Evolutionary conservation across 2,888 invertebrate species (phyloP).

Genomic region (Drosophila pseudotakahashii): DNA sequence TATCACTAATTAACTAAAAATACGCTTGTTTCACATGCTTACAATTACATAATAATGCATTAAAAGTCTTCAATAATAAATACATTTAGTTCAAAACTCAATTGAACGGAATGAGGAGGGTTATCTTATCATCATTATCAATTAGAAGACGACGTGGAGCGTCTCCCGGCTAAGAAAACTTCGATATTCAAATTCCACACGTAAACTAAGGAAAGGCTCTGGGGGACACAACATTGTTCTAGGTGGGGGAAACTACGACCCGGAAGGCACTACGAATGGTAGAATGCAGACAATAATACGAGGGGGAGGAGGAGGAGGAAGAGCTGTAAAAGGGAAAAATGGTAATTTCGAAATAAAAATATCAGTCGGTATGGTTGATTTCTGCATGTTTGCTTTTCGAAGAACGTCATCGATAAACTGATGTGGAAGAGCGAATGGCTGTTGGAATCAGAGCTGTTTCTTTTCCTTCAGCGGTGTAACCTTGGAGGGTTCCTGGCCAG

Average conservation of each 20-base stretch:
- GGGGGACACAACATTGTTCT: conserved; percentile 2
- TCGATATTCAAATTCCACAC: conserved; percentile 11
- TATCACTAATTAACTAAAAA: conserved; percentile 73
- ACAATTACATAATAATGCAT: conserved; percentile 67
- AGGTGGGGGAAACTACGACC: conserved; percentile 26
- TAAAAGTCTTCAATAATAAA: conserved; percentile 52
- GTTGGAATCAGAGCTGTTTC: conserved; percentile 60
- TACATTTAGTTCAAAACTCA: conserved; percentile 56
- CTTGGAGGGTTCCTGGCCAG: conserved; percentile 1
- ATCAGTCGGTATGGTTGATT: conserved; percentile 68
- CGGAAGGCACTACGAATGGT: conserved; percentile 67
- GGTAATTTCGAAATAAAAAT: conserved; percentile 65
- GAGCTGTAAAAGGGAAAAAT: conserved; percentile 21
- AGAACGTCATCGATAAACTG: conserved; percentile 21
- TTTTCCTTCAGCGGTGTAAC: conserved; percentile 43
- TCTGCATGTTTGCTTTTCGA: conserved; percentile 37
- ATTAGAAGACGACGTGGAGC: conserved; percentile 14
- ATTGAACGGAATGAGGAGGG: conserved; percentile 65
- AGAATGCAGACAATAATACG: conserved; percentile 29
- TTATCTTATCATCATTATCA: conserved; percentile 27
- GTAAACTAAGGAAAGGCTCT: conserved; percentile 7
- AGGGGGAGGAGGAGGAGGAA: conserved; percentile 16
- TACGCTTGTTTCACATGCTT: conserved; percentile 60
- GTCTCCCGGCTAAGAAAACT: conserved; percentile 25
- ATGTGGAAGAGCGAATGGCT: conserved; percentile 33